phyloP scores from a whole-genome alignment of 2,888 invertebrate genomes.

The Cheilosia scutellata region DNA sequence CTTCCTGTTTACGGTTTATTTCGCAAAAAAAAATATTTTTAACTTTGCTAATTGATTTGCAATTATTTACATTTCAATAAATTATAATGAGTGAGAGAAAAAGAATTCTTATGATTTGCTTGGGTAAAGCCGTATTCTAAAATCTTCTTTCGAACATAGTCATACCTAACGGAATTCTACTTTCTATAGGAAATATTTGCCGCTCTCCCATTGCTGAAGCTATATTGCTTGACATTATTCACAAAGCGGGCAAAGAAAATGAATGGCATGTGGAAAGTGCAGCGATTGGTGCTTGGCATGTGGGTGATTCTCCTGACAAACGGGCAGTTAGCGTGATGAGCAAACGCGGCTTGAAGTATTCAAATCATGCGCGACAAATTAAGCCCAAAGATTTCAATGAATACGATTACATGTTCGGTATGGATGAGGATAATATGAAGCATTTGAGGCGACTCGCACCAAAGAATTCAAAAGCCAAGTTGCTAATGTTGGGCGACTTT shows the following conservation, averaged over 20 bases:
- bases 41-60: background rate
- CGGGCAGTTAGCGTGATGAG: slow-evolving; percentile 90
- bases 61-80: background rate
- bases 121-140: slow-evolving; percentile 7
- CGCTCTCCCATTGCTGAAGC: slow-evolving; percentile 98
- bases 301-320: slow-evolving; percentile 91
- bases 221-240: slow-evolving; percentile 91
- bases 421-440: slow-evolving; percentile 95
- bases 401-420: slow-evolving; percentile 96
- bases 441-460: slow-evolving; percentile 88
- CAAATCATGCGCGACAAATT: slow-evolving; percentile 91
- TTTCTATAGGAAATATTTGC: slow-evolving; percentile 94
- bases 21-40: too few species aligned
- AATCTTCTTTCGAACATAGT: background rate
- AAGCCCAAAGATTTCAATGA: slow-evolving; percentile 89
- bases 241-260: slow-evolving; percentile 86
- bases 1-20: too few species aligned
- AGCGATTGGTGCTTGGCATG: slow-evolving; percentile 94
- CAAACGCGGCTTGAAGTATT: slow-evolving; percentile 89
- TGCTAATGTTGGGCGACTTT: slow-evolving; percentile 92
- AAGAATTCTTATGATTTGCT: slow-evolving; percentile 34
- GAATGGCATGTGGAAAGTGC: slow-evolving; percentile 96
- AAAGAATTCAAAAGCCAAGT: slow-evolving; percentile 87
- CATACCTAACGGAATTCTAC: background rate
- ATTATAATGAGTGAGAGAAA: slow-evolving; percentile 31